Evolutionary conservation across 2,888 invertebrate species (phyloP), one percentile per base, ranked within the genome.

Genomic region (Lordiphosa andalusiaca): DNA sequence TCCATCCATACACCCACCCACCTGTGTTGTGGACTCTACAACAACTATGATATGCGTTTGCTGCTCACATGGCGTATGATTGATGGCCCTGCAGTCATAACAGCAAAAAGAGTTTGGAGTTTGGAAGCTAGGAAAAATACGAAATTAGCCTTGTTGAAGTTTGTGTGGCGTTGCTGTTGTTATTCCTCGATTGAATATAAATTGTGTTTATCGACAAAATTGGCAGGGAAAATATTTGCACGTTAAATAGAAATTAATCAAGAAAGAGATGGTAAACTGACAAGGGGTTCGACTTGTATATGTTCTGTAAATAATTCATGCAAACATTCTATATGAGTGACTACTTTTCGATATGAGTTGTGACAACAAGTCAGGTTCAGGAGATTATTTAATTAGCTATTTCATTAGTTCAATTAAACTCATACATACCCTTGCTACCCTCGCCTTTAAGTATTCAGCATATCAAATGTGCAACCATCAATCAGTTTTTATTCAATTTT

Each of bases 51-150:
- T 58, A 52, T 63, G 60, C 59, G 55, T 73, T 67, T 65, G 65
- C 59, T 77, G 78, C 61, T 71, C 68, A 73, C 68, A 80, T 73
- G 84, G 73, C 84, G 80, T 83, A 80, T 81, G 85, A 85, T 83
- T 85, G 84, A 83, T 81, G 69, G 71, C 71, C 73, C 73, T 80
- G 73, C 60, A 78, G 69, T 58, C 60, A 76, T 25, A 25, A 25
- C 25, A 25, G 47, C 52, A 51, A 47, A 66, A 47, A 58, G 59
- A 46, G 53, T 33, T 30, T 36, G 23, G 41, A 36, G 19, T 23
- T 38, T 35, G 44, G n/a, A 39, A 19, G 16, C 6, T 42, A 6
- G 44, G 41, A 52, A 67, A 73, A 81, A 71, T 69, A 77, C 70
- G 67, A 72, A 72, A 84, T 78, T 78, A 78, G 69, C 64, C 60